phyloP scores from a whole-genome alignment of 1,140 invertebrate species.

The Microplitis demolitor region DNA sequence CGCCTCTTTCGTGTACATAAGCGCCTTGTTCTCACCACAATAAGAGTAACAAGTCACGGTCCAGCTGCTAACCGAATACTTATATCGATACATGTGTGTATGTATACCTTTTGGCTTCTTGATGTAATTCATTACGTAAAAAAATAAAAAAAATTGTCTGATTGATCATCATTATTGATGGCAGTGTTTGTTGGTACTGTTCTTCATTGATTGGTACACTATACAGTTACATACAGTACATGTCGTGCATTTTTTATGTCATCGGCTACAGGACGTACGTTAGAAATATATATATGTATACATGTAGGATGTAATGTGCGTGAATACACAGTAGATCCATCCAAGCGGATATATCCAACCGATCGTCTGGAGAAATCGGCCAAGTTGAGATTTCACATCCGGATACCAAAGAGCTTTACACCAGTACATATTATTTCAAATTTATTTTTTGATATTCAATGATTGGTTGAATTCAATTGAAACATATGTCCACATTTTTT shows the following conservation, averaged over 20 bases:
- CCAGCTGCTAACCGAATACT: constrained; percentile 39
- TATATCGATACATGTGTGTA: background rate
- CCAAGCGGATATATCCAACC: constrained; percentile 12
- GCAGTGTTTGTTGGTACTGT: background rate
- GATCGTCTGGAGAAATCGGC: constrained; percentile 18
- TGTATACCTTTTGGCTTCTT: no score
- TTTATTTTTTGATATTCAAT: background rate
- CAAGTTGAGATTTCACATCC: constrained; percentile 9
- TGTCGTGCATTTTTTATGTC: constrained; percentile 25
- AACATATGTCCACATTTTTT: no score
- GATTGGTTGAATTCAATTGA: no score
- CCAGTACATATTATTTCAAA: background rate
- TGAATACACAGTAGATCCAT: background rate
- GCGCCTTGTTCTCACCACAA: constrained; percentile 25
- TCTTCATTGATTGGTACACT: background rate
- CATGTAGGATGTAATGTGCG: constrained; percentile 14
- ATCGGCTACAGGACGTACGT: constrained; percentile 11
- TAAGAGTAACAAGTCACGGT: constrained; percentile 48
- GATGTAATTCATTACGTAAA: background rate
- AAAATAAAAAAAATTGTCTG: background rate
- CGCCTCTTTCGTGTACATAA: constrained; percentile 16
- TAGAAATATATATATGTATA: background rate
- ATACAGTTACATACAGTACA: constrained; percentile 38
- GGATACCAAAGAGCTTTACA: background rate
- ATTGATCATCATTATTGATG: background rate